These are phyloP conservation scores for Chelmon rostratus DNA, from an alignment of 2,797 vertebrate species.

Conservation along the genomic window DNA sequence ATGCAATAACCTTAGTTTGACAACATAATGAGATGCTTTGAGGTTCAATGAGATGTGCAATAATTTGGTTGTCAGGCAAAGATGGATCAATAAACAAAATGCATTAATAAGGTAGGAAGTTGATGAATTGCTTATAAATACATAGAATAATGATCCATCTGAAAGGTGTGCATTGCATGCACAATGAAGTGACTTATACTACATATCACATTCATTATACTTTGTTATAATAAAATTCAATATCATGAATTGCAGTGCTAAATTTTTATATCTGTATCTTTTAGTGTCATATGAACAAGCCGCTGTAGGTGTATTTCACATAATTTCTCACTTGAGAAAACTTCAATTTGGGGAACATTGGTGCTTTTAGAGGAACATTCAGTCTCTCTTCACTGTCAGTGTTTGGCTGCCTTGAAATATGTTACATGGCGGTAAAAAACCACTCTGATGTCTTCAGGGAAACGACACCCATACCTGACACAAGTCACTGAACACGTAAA, in stretches of 20 bases:
- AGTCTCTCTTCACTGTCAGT: neutral
- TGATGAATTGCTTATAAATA: constrained; percentile 3
- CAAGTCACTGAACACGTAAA: constrained; percentile 19
- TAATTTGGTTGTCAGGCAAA: neutral
- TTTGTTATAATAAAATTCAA: neutral
- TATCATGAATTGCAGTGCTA: neutral
- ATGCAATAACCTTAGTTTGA: neutral
- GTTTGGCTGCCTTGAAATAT: neutral
- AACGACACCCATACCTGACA: constrained; percentile 20
- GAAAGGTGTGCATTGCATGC: neutral
- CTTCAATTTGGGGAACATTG: neutral
- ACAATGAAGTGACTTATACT: neutral
- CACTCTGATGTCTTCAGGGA: constrained; percentile 13
- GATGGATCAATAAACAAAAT: neutral
- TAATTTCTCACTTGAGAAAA: neutral
- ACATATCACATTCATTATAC: neutral
- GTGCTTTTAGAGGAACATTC: constrained; percentile 12
- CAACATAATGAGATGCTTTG: neutral
- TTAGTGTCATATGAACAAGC: neutral
- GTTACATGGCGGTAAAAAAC: constrained; percentile 24
- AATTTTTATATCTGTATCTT: neutral
- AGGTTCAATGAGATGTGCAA: neutral
- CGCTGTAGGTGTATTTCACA: neutral
- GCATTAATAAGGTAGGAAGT: neutral
- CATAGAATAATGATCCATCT: neutral